Percentiles rank a stretch among this genome's conserved stretches.
These are phyloP conservation scores for Embidobia sp. DNA, from an alignment of 2,888 invertebrate species.

Conservation along the genomic window DNA sequence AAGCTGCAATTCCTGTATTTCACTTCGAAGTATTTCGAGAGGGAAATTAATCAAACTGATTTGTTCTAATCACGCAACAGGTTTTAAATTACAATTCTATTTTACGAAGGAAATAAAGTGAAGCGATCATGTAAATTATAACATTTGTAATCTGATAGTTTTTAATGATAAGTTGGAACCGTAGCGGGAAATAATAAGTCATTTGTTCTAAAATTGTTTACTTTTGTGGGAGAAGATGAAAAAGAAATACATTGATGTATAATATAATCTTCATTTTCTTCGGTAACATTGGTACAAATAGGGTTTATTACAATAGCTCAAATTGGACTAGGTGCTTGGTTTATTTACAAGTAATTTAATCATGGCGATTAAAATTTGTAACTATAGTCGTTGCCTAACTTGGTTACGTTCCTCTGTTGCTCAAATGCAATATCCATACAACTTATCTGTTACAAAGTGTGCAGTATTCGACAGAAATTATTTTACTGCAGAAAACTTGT, in stretches of 20 bases:
- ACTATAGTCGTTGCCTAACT: not conserved
- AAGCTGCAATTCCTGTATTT: no score
- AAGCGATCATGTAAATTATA: no score
- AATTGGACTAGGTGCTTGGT: slow-evolving; percentile 18
- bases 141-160: no score
- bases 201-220: not conserved
- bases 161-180: no score
- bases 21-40: no score
- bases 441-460: not conserved
- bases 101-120: no score
- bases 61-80: no score
- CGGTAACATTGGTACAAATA: slow-evolving; percentile 41
- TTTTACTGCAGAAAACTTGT: no score
- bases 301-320: slow-evolving; percentile 38
- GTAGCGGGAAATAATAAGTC: no score
- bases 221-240: not conserved
- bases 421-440: not conserved
- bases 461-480: no score
- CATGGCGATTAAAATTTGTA: slow-evolving; percentile 11
- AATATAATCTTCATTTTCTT: slow-evolving; percentile 34
- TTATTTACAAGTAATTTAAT: slow-evolving; percentile 42
- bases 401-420: not conserved
- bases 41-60: no score
- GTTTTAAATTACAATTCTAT: no score
- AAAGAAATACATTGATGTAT: not conserved